Evolutionary conservation across 1,140 invertebrate species (phyloP), one percentile per base, ranked within the genome.

Genomic region (Neodiprion virginianus): DNA sequence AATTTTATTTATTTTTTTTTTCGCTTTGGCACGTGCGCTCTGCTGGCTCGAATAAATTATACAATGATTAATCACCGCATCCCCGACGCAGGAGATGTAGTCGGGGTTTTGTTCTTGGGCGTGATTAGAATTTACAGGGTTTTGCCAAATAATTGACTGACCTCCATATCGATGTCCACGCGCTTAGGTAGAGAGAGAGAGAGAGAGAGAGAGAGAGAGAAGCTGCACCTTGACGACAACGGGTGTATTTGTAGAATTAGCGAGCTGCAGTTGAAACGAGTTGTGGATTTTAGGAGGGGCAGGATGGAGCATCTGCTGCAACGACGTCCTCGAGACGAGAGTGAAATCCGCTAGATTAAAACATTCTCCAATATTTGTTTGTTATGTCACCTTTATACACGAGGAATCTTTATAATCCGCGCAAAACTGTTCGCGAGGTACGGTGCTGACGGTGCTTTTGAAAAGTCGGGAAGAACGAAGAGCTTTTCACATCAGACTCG

Each of bases 281-380:
- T 61, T 61, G 53, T 8, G 53, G n/a, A 61, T 61, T 61, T 61
- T 61, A 61, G 53, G 53, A 61, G 53, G 53, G 53, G 53, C 53
- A 8, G 11, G 53, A 61, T 8, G 28, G 28, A 40, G 28, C 28
- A 40, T 40, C 28, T 40, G 53, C 53, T 61, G 53, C 53, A 61
- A 17, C n/a, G 8, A 61, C 53, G 53, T 61, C 53, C 53, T 61
- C 53, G 53, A 61, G 53, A 4, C 53, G 53, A 4, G 53, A 61
- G 11, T 61, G 53, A 61, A 61, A 61, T 61, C 53, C 53, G 53
- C 53, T 61, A 61, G 53, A 61, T 61, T 61, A 61, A 61, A 61
- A 17, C 53, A 61, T 61, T 61, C n/a, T 8, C 53, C n/a, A 61
- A 61, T 61, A 14, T 17, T 61, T 61, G 53, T 8, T 61, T 61